Conservation (phyloP, 1,140 invertebrate species). For the Megalonaias nervosa region DNA sequence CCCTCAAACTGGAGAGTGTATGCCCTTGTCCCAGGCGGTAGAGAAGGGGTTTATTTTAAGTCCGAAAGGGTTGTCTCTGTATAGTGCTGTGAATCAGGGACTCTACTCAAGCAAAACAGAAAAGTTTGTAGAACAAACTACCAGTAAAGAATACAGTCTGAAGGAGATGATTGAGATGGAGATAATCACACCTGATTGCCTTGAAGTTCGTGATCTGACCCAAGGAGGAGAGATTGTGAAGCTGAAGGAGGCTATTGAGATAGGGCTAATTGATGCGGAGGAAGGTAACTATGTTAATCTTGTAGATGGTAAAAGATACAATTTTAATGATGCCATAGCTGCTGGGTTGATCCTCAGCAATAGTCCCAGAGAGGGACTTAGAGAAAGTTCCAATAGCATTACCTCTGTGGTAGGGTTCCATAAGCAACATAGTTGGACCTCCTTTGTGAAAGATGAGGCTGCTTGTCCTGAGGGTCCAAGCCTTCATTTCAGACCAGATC, state of each 20-base stretch:
- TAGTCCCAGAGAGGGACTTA: conserved; percentile 58
- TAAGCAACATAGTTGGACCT: background rate
- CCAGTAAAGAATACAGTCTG: conserved; percentile 83
- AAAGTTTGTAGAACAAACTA: conserved; percentile 83
- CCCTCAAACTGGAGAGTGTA: conserved; percentile 84
- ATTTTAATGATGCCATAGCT: conserved; percentile 85
- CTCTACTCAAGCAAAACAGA: conserved; percentile 85
- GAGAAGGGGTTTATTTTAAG: conserved; percentile 61
- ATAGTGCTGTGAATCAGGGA: conserved; percentile 89
- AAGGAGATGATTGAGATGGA: conserved; percentile 82
- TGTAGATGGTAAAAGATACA: conserved; percentile 47
- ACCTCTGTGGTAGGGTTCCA: conserved; percentile 9
- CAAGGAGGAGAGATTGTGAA: conserved; percentile 56
- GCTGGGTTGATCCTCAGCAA: conserved; percentile 77
- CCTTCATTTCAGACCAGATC: conserved; percentile 16
- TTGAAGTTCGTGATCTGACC: conserved; percentile 77
- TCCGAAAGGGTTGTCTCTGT: conserved; percentile 80
- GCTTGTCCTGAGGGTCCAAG: conserved; percentile 15
- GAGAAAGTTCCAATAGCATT: conserved; percentile 47
- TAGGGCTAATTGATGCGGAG: conserved; percentile 82
- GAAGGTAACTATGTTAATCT: conserved; percentile 78
- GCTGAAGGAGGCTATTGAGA: conserved; percentile 78
- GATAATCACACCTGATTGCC: conserved; percentile 79
- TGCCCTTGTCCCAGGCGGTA: conserved; percentile 87
- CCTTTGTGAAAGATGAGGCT: background rate